Evolutionary conservation across 2,888 invertebrate species (phyloP).

Genomic region (Chironomus tentans): DNA sequence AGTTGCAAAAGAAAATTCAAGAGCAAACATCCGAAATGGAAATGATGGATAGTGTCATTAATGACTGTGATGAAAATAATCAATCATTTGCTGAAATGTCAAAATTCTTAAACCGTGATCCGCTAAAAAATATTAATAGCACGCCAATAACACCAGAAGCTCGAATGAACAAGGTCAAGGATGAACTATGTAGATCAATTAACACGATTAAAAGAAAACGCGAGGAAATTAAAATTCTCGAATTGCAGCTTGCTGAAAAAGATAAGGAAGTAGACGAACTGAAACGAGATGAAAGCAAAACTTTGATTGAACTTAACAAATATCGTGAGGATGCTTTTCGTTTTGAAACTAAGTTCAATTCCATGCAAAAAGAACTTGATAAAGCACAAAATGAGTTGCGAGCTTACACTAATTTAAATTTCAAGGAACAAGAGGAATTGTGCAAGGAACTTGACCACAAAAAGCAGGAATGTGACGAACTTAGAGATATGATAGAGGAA

Average conservation of each 20-base stretch:
- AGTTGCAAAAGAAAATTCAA: constrained; percentile 34
- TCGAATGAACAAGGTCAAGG: constrained; percentile 41
- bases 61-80: constrained; percentile 36
- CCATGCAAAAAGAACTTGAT: constrained; percentile 37
- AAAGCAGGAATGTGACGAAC: constrained; percentile 32
- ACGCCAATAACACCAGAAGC: constrained; percentile 40
- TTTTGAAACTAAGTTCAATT: constrained; percentile 31
- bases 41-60: constrained; percentile 37
- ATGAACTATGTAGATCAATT: constrained; percentile 44
- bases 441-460: constrained; percentile 37
- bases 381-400: no score
- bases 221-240: constrained; percentile 46
- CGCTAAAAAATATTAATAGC: constrained; percentile 34
- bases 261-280: constrained; percentile 34
- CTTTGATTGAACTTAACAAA: constrained; percentile 35
- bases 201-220: constrained; percentile 43
- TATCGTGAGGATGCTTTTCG: constrained; percentile 34
- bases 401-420: no score
- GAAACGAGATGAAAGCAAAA: constrained; percentile 38
- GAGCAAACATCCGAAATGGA: constrained; percentile 38
- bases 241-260: constrained; percentile 36
- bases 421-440: constrained; percentile 36
- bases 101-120: constrained; percentile 35
- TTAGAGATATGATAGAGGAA: neutral
- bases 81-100: constrained; percentile 35